phyloP scores from a whole-genome alignment of 35 echinoderm and acorn worm genomes.

The Stichopus chloronotus region DNA sequence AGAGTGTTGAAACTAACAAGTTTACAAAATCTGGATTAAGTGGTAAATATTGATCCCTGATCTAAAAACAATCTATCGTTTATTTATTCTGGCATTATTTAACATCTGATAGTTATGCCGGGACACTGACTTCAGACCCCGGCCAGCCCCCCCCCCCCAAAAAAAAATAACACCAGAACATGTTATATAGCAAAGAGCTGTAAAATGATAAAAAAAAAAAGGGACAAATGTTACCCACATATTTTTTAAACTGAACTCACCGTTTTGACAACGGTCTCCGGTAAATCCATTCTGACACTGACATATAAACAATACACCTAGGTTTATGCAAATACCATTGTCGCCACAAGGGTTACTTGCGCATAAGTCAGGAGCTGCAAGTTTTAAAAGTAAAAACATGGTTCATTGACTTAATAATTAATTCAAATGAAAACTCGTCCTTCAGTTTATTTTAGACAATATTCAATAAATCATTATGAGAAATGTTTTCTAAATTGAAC shows the following conservation, averaged over 20 bases:
- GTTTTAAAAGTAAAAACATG: background rate
- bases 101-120: background rate
- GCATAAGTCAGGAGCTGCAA: background rate
- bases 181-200: background rate
- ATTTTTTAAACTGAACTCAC: background rate
- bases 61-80: background rate
- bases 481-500: too few relatives aligned
- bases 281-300: slow-evolving; percentile 1
- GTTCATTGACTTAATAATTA: too few relatives aligned
- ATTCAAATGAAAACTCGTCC: too few relatives aligned
- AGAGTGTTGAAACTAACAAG: too few relatives aligned
- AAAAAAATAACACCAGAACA: background rate
- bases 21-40: too few relatives aligned
- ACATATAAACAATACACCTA: background rate
- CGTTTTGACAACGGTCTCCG: background rate
- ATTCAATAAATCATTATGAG: too few relatives aligned
- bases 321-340: background rate
- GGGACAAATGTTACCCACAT: too few relatives aligned
- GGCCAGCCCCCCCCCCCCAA: too few relatives aligned
- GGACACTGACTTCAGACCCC: background rate
- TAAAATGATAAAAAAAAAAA: too few relatives aligned
- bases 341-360: background rate
- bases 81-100: background rate
- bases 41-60: background rate
- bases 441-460: too few relatives aligned